Evolutionary conservation across 2,797 vertebrate species (phyloP), one percentile per base, ranked within the genome.

Genomic region (Acrossocheilus wenchowensis): DNA sequence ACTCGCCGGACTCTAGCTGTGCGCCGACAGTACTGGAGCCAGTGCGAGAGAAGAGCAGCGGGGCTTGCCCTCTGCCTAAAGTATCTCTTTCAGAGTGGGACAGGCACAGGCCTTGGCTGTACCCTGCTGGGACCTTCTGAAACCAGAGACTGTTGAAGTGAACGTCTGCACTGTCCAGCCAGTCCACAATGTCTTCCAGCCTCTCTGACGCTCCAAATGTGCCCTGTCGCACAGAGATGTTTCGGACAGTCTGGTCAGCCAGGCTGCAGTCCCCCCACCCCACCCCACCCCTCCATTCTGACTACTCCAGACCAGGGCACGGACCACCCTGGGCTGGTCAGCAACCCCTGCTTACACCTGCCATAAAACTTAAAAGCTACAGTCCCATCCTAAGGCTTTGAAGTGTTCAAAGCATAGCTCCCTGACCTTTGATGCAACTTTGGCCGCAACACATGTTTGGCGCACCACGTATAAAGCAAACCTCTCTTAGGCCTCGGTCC

Each of bases 131-230:
- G 98, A 96, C 94, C 93, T 94, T 94, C 95, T 99, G 98, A 98
- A 99, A 99, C 95, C 92, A 96, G 97, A 99, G 97, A 99, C 94
- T 95, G 96, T 99, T 99, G 98, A 99, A 97, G 97, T 99, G 97
- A 97, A 97, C 89, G 96, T 97, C 95, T 95, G 96, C 92, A 95
- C 94, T 89, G 96, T 96, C 96, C 95, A 94, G 95, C 96, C 94
- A 94, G 90, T 92, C 92, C 91, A 90, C 89, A 94, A 93, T 95
- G 91, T 93, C 94, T 94, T 92, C 94, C 96, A 94, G 92, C 94
- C 93, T 91, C 87, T 74, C 80, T 90, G 92, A 90, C 50, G 9
- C 87, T 93, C 94, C 94, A 94, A 96, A 95, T 94, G 95, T 95
- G 94, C 88, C 78, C 93, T 95, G 95, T 92, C 94, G 94, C 95